Conservation (phyloP, 1,140 invertebrate species). For the Nautilus pompilius region DNA sequence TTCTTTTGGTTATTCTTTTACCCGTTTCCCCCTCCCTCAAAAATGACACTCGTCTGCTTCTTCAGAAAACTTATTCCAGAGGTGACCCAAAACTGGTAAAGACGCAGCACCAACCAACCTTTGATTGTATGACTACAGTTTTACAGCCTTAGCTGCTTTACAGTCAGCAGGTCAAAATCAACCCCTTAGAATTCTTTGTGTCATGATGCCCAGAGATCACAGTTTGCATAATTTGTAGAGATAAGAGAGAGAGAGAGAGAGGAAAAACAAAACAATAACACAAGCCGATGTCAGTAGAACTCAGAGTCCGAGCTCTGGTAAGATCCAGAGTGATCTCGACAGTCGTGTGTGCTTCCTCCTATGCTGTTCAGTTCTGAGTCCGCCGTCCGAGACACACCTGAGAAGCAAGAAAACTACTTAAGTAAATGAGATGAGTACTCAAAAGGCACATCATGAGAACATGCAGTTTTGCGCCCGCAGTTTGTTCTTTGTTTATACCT, state of each 20-base stretch:
- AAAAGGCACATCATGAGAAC: not conserved
- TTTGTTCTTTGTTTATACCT: not conserved
- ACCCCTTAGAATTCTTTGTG: not conserved
- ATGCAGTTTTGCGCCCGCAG: not conserved
- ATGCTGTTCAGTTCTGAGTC: conserved; percentile 18
- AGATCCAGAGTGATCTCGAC: conserved; percentile 41
- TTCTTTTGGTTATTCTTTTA: no score
- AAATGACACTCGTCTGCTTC: no score
- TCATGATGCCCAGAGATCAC: conserved; percentile 14
- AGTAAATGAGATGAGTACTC: not conserved
- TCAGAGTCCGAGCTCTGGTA: conserved; percentile 53
- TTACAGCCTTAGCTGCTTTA: not conserved
- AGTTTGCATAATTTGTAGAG: conserved; percentile 17
- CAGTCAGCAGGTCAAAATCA: not conserved
- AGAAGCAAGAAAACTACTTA: conserved; percentile 8
- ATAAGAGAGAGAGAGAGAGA: not conserved
- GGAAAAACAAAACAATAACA: not conserved
- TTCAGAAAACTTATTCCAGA: no score
- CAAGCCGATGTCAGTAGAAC: conserved; percentile 37
- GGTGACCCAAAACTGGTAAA: no score
- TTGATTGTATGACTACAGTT: not conserved
- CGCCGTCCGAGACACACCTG: conserved; percentile 25
- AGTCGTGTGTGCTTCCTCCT: conserved; percentile 27
- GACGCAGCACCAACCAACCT: not conserved
- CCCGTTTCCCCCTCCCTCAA: no score